phyloP scores from a whole-genome alignment of 1,140 invertebrate species.

The Chymomyza costata region DNA sequence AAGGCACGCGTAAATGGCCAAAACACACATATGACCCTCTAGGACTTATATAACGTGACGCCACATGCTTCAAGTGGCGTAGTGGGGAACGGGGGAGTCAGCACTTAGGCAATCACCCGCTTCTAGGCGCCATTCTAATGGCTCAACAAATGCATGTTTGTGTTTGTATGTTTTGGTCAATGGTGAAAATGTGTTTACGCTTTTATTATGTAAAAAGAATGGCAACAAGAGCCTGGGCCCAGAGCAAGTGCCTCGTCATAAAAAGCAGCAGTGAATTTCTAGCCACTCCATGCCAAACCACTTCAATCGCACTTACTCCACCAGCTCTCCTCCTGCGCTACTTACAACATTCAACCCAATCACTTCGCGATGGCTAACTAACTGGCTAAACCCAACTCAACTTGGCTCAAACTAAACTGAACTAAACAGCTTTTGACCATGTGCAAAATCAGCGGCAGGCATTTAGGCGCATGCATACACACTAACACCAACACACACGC shows the following conservation, averaged over 20 bases:
- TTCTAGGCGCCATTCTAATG: constrained; percentile 54
- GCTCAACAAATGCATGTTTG: constrained; percentile 10
- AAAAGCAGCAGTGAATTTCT: constrained; percentile 22
- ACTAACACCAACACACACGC: constrained; percentile 19
- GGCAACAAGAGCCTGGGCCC: background rate
- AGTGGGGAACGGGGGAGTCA: background rate
- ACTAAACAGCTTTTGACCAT: no score
- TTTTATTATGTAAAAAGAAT: constrained; percentile 65
- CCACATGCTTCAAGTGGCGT: no score
- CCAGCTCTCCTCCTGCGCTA: no score
- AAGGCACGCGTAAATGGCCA: constrained; percentile 48
- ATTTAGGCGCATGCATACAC: constrained; percentile 21
- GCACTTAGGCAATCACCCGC: constrained; percentile 24
- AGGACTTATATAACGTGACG: background rate
- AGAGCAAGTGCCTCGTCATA: constrained; percentile 25
- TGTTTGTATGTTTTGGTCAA: no score
- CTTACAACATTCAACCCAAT: no score
- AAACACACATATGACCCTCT: constrained; percentile 6
- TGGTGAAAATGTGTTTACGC: constrained; percentile 72
- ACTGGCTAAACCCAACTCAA: no score
- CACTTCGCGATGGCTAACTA: no score
- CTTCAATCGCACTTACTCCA: no score
- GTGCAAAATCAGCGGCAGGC: constrained; percentile 34
- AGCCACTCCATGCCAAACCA: no score
- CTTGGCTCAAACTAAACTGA: no score